Evolutionary conservation across 2,797 vertebrate genomes (phyloP), one percentile per base, ranked within the genome.

Genomic region (Semaprochilodus insignis): DNA sequence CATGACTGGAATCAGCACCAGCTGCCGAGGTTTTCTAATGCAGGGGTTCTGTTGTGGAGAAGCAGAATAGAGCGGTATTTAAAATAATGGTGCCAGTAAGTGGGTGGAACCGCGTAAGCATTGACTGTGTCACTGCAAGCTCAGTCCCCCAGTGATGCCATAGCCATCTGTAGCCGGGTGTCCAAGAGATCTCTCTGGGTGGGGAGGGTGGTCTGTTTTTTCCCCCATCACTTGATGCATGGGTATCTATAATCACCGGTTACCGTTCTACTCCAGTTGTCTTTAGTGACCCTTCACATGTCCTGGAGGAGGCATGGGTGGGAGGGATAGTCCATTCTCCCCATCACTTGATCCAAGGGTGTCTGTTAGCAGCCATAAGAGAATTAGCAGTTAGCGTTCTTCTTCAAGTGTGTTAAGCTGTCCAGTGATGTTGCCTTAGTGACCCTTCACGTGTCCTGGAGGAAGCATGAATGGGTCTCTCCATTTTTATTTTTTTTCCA

Each of bases 1-100:
- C 72, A 34, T 81, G 78, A 78, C 51, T 31, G 59, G 82, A 69
- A 83, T 86, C 27, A 55, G 15, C 14, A 6, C 54, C 8, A 71
- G 65, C 66, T 72, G 59, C 23, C 7, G 71, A 72, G 62, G 73
- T 31, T 57, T 48, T 57, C 62, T 55, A 73, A 27, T 70, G 36
- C 27, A 34, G n/a, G 19, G 40, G 15, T 40, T 17, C 21, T 63
- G 57, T 4, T 48, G 6, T 17, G 25, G 36, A 52, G 34, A 51
- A 72, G 48, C 36, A 23, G 34, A 40, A 69, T 14, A n/a, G 14
- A 34, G 16, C 62, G 16, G 13, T 65, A 13, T 34, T 31, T 15
- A 65, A 65, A 65, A 34, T 63, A 16, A 67, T 8, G 8, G 10
- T 23, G 1, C n/a, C 25, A 65, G 6, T 14, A 65, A 4, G 25